These are phyloP conservation scores for Chironomus tentans DNA, from an alignment of 2,888 invertebrate species.

Conservation along the genomic window DNA sequence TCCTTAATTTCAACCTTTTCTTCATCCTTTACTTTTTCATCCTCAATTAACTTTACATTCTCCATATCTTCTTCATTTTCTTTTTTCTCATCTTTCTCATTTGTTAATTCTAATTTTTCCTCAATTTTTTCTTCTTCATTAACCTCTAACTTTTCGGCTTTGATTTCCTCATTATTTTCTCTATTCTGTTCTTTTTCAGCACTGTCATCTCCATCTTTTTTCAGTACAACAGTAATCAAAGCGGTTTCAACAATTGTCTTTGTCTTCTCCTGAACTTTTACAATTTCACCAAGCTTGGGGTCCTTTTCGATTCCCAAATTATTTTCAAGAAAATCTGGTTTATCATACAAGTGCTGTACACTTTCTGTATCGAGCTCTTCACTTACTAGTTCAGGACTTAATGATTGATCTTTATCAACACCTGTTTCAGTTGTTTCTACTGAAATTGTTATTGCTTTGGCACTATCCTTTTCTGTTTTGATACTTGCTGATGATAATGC, in stretches of 20 bases:
- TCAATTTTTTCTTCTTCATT: slow-evolving; percentile 4
- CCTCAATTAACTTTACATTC: no score
- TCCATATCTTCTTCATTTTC: no score
- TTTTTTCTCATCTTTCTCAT: no score
- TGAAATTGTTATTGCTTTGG: slow-evolving; percentile 19
- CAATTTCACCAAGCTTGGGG: slow-evolving; percentile 42
- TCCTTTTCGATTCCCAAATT: slow-evolving; percentile 42
- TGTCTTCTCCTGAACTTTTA: slow-evolving; percentile 34
- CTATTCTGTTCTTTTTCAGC: slow-evolving; percentile 25
- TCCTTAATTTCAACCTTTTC: no score
- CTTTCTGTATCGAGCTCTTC: slow-evolving; percentile 30
- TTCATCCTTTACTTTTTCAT: no score
- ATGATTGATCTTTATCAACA: slow-evolving; percentile 35
- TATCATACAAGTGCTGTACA: slow-evolving; percentile 42
- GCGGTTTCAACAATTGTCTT: not conserved
- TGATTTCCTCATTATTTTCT: not conserved
- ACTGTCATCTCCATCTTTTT: slow-evolving; percentile 27
- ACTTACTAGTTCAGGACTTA: slow-evolving; percentile 38
- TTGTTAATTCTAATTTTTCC: not conserved
- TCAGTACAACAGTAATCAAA: slow-evolving; percentile 5
- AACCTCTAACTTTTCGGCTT: not conserved
- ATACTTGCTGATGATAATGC: slow-evolving; percentile 13
- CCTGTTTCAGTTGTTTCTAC: slow-evolving; percentile 27
- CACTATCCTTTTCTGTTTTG: slow-evolving; percentile 19
- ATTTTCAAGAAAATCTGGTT: slow-evolving; percentile 41